Percentiles rank a stretch among this genome's conserved stretches.
Conservation (phyloP, 2,113 vertebrate species). For the Haemorhous mexicanus region DNA sequence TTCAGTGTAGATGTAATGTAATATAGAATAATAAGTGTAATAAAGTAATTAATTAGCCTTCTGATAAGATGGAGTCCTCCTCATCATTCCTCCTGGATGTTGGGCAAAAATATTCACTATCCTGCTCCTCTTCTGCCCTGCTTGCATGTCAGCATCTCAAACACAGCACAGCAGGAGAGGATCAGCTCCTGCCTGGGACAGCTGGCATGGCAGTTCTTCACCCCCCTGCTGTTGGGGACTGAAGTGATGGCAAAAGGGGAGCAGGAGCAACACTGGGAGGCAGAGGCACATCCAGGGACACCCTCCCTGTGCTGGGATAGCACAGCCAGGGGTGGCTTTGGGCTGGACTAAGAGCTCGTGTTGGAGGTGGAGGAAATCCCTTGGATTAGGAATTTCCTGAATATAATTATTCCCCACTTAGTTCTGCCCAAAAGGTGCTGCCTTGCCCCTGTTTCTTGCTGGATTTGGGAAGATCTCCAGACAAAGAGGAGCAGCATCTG, state of each 20-base stretch:
- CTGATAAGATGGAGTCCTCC: too few species aligned
- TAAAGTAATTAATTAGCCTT: too few species aligned
- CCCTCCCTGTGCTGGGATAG: neutral
- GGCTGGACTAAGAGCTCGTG: neutral
- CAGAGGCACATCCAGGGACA: neutral
- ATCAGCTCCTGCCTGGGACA: neutral
- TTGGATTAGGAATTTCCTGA: neutral
- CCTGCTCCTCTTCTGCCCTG: neutral
- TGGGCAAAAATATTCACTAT: too few species aligned
- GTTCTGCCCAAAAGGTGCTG: neutral
- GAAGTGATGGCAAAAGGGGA: neutral
- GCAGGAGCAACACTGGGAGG: neutral
- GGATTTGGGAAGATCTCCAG: neutral
- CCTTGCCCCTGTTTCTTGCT: neutral
- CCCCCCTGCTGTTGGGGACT: rapidly evolving
- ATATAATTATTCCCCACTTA: neutral
- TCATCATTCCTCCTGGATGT: too few species aligned
- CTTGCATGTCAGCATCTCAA: neutral
- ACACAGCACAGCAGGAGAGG: neutral
- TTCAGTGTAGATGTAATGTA: too few species aligned
- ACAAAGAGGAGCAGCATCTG: neutral
- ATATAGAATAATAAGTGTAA: too few species aligned
- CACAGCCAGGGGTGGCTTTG: neutral
- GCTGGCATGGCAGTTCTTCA: neutral
- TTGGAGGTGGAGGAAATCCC: neutral